A percentile compares a stretch with the other conserved stretches of the same genome.
Evolutionary conservation across 2,113 vertebrate genomes (phyloP).

Genomic region (Catharus bicknelli): DNA sequence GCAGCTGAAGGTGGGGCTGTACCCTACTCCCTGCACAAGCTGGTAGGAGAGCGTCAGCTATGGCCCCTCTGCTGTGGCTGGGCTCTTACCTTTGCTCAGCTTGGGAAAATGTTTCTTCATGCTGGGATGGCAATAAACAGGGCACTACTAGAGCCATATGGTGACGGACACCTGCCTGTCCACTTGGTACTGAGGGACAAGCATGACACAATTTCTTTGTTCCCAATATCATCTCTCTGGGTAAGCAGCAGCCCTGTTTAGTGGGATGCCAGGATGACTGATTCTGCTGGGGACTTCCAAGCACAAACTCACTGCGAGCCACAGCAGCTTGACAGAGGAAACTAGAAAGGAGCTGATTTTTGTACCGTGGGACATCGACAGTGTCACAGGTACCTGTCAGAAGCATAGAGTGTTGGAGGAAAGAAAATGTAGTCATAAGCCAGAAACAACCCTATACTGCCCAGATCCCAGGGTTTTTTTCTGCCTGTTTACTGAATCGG

Average conservation of each 20-base stretch:
- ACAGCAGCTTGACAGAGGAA: neutral
- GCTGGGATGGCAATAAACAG: neutral
- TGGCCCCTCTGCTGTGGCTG: accelerated
- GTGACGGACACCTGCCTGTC: neutral
- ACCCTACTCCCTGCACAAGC: neutral
- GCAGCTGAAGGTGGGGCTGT: neutral
- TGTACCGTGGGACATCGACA: neutral
- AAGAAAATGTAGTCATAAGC: neutral
- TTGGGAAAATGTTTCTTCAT: neutral
- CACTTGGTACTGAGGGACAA: neutral
- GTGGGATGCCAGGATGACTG: neutral
- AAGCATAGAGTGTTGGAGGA: neutral
- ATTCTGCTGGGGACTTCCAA: neutral
- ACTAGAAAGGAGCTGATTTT: neutral
- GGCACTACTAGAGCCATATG: accelerated
- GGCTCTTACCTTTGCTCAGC: neutral
- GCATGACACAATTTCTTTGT: accelerated
- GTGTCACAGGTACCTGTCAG: neutral
- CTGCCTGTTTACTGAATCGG: neutral
- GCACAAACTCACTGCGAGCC: neutral
- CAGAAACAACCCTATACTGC: neutral
- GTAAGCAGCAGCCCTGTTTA: neutral
- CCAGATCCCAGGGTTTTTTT: neutral
- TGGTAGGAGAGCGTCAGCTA: neutral
- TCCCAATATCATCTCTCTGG: accelerated